Evolutionary conservation across 2,888 invertebrate species (phyloP), one percentile per base, ranked within the genome.

Genomic region (Drosophila koepferae): DNA sequence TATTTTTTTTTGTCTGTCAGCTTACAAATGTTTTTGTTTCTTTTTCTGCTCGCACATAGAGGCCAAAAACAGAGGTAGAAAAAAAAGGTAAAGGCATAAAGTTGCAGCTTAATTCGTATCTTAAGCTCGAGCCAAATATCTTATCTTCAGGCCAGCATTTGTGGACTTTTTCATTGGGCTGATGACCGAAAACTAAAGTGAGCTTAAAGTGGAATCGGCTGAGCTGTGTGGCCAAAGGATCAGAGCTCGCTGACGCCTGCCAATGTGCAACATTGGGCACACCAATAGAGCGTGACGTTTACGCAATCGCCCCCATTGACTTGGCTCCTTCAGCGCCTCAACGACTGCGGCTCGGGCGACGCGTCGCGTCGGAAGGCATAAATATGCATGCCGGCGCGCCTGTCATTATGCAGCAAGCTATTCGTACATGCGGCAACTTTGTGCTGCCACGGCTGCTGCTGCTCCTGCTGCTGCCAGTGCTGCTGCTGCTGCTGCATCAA

Each of bases 351-450:
- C 31, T 48, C 28, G 34, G 54, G 10, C 54, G 34, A 36, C 51
- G 36, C 51, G 34, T 51, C 51, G 36, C 51, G 51, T 51, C 51
- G 36, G 44, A 48, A 48, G 59, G 67, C 84, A 82, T 82, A 86
- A 82, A 86, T 82, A 86, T 82, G 86, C 86, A 86, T 81, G 86
- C 68, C 72, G 66, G 81, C 82, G 72, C 65, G 71, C 85, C 86
- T 82, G 84, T 86, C 86, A 82, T 82, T 86, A 82, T 82, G 82
- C 87, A 86, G 81, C 87, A 82, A 86, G 86, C 84, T 73, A 84
- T 86, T 84, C 87, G 84, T 86, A 86, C 84, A 84, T 86, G 87
- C 75, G 70, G 87, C 75, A 86, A 83, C 72, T 82, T 86, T 86
- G 68, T 44, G 58, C 67, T 73, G 53, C 34, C 9, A 3, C 23